These are phyloP conservation scores for Lypha dubia DNA, from an alignment of 2,888 invertebrate genomes.

Conservation along the genomic window DNA sequence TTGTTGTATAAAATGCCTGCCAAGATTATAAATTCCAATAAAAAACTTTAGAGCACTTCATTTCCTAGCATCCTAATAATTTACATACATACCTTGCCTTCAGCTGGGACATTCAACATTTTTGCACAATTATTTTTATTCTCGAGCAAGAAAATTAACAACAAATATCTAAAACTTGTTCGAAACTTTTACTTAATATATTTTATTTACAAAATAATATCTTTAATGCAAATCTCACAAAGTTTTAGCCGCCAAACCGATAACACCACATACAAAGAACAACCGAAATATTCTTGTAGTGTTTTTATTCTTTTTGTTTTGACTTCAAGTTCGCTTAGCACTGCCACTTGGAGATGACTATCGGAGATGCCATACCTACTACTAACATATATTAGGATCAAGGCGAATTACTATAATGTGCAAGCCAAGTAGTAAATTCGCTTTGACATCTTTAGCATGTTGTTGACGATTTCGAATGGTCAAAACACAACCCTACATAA, in stretches of 20 bases:
- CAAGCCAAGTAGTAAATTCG: too few species aligned
- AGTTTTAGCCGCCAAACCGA: slow-evolving; percentile 61
- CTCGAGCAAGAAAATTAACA: not conserved
- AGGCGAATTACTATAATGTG: too few species aligned
- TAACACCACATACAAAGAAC: slow-evolving; percentile 54
- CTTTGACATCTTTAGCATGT: too few species aligned
- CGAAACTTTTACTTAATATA: not conserved
- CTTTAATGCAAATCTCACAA: slow-evolving; percentile 11
- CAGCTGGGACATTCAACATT: slow-evolving; percentile 82
- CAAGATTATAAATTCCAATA: slow-evolving; percentile 36
- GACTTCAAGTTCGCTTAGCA: not conserved
- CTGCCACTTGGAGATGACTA: slow-evolving; percentile 2
- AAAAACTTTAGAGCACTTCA: slow-evolving; percentile 20
- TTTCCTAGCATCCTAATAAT: slow-evolving; percentile 58
- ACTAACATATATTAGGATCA: not conserved
- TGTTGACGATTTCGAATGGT: too few species aligned
- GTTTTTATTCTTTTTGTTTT: slow-evolving; percentile 53
- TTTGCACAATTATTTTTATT: slow-evolving; percentile 18
- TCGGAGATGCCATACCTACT: not conserved
- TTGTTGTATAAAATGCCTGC: not conserved
- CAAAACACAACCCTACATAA: too few species aligned
- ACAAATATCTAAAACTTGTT: not conserved
- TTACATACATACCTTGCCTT: slow-evolving; percentile 81
- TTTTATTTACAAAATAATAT: slow-evolving; percentile 21
- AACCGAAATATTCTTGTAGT: slow-evolving; percentile 22